These are phyloP conservation scores for Gallinago media DNA, from an alignment of 2,113 vertebrate genomes.

Conservation along the genomic window DNA sequence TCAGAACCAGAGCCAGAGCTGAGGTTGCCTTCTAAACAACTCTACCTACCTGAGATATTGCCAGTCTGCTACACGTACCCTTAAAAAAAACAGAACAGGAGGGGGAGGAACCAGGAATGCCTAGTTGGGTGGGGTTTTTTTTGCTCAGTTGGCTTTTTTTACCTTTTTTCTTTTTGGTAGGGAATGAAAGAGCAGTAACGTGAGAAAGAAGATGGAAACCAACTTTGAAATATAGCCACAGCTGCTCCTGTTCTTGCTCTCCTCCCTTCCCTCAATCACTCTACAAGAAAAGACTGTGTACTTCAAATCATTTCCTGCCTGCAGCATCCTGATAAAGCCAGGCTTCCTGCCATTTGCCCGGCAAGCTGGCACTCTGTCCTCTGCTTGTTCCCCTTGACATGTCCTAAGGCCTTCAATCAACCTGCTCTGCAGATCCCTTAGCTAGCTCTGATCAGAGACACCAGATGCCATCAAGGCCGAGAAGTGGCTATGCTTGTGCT, in stretches of 20 bases:
- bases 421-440: not conserved
- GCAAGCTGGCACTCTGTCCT: slow-evolving; percentile 35
- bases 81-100: not conserved
- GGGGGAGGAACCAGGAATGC: not conserved
- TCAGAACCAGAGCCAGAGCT: not conserved
- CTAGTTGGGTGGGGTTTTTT: too few relatives aligned
- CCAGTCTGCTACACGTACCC: not conserved
- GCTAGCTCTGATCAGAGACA: slow-evolving; percentile 6
- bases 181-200: not conserved
- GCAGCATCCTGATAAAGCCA: slow-evolving; percentile 67
- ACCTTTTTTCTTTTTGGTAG: not conserved
- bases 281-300: slow-evolving; percentile 28
- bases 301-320: slow-evolving; percentile 65
- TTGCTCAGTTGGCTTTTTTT: too few relatives aligned
- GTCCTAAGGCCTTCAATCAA: slow-evolving; percentile 56
- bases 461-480: not conserved
- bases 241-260: not conserved
- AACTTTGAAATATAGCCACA: slow-evolving; percentile 30
- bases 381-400: slow-evolving; percentile 26
- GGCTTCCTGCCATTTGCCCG: slow-evolving; percentile 44
- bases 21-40: not conserved
- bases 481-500: not conserved
- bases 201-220: not conserved
- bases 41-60: not conserved
- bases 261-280: slow-evolving; percentile 31